These are phyloP conservation scores for Hemitrygon akajei DNA, from an alignment of 2,797 vertebrate genomes.

Conservation along the genomic window DNA sequence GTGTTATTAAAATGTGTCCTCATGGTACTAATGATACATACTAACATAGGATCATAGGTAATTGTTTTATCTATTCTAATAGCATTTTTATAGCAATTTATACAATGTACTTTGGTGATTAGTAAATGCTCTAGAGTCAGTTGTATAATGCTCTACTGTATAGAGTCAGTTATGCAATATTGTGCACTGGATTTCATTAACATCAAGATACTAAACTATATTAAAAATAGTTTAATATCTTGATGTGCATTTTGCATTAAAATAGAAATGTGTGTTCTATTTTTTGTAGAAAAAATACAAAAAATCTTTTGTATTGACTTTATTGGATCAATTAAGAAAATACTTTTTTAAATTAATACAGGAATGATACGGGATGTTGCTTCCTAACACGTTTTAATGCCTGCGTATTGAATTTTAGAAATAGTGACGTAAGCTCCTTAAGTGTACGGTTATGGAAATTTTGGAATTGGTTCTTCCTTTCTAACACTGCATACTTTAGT, in stretches of 20 bases:
- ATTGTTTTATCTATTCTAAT: not conserved
- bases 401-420: not conserved
- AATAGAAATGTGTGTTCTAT: not conserved
- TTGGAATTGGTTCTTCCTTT: conserved; percentile 17
- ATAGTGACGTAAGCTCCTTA: not conserved
- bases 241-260: not conserved
- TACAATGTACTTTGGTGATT: not conserved
- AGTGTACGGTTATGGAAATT: not conserved
- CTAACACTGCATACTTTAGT: conserved; percentile 17
- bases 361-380: not conserved
- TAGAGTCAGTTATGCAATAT: not conserved
- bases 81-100: not conserved
- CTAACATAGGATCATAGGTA: not conserved
- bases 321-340: not conserved
- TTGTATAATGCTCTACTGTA: not conserved
- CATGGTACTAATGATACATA: not conserved
- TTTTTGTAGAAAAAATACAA: too few relatives aligned
- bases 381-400: not conserved
- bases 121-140: not conserved
- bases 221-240: not conserved
- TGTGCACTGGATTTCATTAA: not conserved
- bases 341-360: not conserved
- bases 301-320: not conserved
- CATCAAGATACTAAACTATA: not conserved
- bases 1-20: not conserved